Evolutionary conservation across 2,797 vertebrate species (phyloP).

Genomic region (Acanthopagrus latus): DNA sequence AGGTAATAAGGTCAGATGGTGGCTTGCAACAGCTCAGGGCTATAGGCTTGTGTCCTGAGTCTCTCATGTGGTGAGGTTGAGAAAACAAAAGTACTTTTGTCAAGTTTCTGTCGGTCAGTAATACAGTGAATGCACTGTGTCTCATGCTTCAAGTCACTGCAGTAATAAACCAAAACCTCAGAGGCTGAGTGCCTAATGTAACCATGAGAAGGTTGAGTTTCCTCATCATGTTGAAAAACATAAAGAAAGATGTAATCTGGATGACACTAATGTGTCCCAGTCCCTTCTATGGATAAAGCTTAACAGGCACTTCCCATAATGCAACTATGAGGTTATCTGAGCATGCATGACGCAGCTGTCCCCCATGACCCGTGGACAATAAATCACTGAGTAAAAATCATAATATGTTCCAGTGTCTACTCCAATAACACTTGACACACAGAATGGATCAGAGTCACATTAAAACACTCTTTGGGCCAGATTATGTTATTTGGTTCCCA

Average conservation of each 20-base stretch:
- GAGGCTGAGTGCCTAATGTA: too few species aligned
- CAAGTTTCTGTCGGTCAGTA: not conserved
- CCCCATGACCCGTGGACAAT: conserved; percentile 4
- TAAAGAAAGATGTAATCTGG: not conserved
- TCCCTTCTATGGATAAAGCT: not conserved
- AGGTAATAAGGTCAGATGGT: not conserved
- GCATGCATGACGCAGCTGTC: not conserved
- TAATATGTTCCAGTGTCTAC: not conserved
- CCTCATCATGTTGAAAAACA: not conserved
- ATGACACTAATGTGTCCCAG: not conserved
- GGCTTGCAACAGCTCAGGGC: not conserved
- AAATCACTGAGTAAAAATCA: conserved; percentile 16
- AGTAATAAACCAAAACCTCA: too few species aligned
- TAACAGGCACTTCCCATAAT: not conserved
- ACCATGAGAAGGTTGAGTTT: not conserved
- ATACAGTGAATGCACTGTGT: not conserved
- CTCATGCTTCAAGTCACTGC: not conserved
- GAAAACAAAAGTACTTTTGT: not conserved
- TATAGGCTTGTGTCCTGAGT: not conserved
- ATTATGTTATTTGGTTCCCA: not conserved
- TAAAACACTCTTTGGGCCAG: not conserved
- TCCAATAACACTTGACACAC: not conserved
- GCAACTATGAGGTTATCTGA: conserved; percentile 6
- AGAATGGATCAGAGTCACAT: not conserved
- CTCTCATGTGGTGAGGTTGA: not conserved